A percentile compares a stretch with the other conserved stretches of the same genome.
Conservation (phyloP, 2,888 invertebrate genomes). For the Pherbina coryleti region DNA sequence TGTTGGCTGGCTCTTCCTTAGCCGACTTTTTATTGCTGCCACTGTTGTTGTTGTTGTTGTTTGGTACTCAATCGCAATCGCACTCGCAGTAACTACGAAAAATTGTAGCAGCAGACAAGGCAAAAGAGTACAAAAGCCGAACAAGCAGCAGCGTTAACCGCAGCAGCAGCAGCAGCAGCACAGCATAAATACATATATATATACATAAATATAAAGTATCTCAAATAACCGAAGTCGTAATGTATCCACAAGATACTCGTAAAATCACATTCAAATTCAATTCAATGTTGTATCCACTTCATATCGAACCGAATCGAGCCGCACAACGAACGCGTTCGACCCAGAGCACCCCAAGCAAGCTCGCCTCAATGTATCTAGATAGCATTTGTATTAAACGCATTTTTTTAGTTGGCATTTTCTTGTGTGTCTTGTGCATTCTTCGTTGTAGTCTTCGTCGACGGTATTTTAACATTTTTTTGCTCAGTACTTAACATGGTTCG, state of each 20-base stretch:
- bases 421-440: background rate
- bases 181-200: background rate
- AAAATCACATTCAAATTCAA: constrained; percentile 1
- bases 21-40: background rate
- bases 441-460: background rate
- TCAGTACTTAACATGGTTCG: background rate
- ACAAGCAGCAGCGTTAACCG: constrained; percentile 17
- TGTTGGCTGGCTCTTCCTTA: constrained; percentile 16
- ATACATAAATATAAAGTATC: background rate
- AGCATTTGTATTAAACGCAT: background rate
- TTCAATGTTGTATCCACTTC: background rate
- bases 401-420: background rate
- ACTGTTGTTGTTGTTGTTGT: constrained; percentile 28
- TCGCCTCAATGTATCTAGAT: no score
- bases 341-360: no score
- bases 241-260: background rate
- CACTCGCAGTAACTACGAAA: constrained; percentile 28
- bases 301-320: background rate
- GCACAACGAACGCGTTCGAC: background rate
- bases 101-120: constrained; percentile 32
- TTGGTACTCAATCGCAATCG: constrained; percentile 44
- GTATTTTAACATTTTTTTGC: background rate
- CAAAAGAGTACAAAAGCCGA: constrained; percentile 38
- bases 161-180: constrained; percentile 38
- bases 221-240: constrained; percentile 19